phyloP scores from a whole-genome alignment of 2,797 vertebrate genomes.

The Psittacula derbiana region DNA sequence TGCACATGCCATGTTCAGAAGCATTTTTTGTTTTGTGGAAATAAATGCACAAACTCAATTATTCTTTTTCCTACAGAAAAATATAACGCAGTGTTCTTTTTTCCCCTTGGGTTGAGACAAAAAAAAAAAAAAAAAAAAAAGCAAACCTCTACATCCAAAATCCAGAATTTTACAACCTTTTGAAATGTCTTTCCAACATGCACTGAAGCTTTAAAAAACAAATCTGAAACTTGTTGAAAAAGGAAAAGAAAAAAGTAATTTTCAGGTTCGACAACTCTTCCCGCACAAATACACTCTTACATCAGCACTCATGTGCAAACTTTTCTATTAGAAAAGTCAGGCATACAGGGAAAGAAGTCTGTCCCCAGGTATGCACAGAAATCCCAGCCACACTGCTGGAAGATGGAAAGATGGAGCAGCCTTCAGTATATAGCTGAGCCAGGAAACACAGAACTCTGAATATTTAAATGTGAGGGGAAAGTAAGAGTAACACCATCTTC shows the following conservation, averaged over 20 bases:
- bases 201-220: slow-evolving; percentile 2
- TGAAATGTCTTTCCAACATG: background rate
- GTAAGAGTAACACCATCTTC: background rate
- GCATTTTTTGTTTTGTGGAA: background rate
- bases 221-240: background rate
- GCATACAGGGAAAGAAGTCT: background rate
- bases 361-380: background rate
- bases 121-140: background rate
- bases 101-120: background rate
- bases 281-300: background rate
- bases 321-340: background rate
- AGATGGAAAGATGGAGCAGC: background rate
- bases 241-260: background rate
- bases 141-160: background rate
- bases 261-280: background rate
- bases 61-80: background rate
- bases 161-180: background rate
- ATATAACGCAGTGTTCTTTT: background rate
- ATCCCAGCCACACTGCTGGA: background rate
- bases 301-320: background rate
- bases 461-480: background rate
- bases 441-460: background rate
- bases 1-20: background rate
- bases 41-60: background rate
- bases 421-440: background rate